A percentile compares a stretch with the other conserved stretches of the same genome.
phyloP scores from a whole-genome alignment of 2,888 invertebrate genomes.

The Polietes domitor region DNA sequence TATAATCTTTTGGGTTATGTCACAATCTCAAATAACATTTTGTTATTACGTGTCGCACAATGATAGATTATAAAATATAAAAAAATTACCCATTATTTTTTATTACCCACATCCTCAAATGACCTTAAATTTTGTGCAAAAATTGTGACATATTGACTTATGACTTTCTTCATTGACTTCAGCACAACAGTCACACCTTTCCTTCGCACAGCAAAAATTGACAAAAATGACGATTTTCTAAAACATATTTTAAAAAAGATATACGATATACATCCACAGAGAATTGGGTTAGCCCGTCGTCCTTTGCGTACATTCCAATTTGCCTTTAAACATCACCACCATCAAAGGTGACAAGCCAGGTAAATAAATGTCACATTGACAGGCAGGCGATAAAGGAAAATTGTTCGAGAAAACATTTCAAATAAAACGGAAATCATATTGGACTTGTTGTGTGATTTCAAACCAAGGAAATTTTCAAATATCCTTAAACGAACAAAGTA shows the following conservation, averaged over 20 bases:
- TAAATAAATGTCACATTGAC: neutral
- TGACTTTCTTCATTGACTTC: neutral
- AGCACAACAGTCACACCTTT: neutral
- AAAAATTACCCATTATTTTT: too few relatives aligned
- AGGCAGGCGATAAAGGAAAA: neutral
- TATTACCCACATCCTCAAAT: too few relatives aligned
- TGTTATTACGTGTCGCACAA: too few relatives aligned
- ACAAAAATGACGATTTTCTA: neutral
- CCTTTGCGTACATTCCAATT: constrained; percentile 8
- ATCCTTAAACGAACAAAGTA: neutral
- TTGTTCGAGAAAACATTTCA: neutral
- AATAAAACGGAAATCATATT: constrained; percentile 21
- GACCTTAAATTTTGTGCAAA: neutral
- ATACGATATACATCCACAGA: neutral
- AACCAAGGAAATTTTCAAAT: neutral
- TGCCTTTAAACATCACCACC: neutral
- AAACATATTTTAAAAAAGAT: too few relatives aligned
- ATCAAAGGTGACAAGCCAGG: neutral
- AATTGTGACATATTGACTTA: constrained; percentile 9
- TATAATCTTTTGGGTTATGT: too few relatives aligned
- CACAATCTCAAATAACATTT: too few relatives aligned
- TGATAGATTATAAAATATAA: too few relatives aligned
- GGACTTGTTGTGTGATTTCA: constrained; percentile 6
- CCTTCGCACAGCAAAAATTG: neutral
- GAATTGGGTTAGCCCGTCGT: constrained; percentile 13